Evolutionary conservation across 1,140 invertebrate species (phyloP).

Genomic region (Nephila pilipes): DNA sequence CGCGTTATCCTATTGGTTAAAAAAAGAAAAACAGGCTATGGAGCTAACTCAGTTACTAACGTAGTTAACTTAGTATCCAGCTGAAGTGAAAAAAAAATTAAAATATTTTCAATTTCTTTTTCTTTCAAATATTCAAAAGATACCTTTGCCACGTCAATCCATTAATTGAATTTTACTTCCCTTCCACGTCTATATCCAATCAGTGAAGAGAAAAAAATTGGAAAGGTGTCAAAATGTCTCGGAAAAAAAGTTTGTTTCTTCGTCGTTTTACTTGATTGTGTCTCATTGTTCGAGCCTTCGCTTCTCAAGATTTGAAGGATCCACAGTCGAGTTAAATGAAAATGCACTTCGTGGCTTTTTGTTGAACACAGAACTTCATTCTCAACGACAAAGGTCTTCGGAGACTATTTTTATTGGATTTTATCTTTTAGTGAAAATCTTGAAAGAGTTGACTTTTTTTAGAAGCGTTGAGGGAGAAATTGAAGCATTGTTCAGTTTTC

Average conservation of each 20-base stretch:
- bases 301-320: conserved; percentile 12
- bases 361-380: conserved; percentile 31
- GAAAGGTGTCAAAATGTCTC: background rate
- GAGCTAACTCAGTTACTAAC: too few relatives aligned
- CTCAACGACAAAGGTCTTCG: background rate
- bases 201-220: background rate
- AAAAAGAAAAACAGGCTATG: too few relatives aligned
- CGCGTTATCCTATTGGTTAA: too few relatives aligned
- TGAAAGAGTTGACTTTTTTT: background rate
- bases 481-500: too few relatives aligned
- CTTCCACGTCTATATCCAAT: background rate
- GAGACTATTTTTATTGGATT: conserved; percentile 2
- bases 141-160: background rate
- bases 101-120: background rate
- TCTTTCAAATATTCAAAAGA: background rate
- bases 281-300: background rate
- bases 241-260: background rate
- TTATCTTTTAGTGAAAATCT: background rate
- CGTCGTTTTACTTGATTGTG: conserved; percentile 26
- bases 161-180: background rate
- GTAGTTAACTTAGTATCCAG: too few relatives aligned
- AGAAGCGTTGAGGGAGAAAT: background rate
- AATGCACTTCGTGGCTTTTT: conserved; percentile 20
- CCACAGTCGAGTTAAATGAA: conserved; percentile 22
- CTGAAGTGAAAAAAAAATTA: too few relatives aligned